Percentiles rank a stretch among this genome's conserved stretches.
phyloP scores from a whole-genome alignment of 2,888 invertebrate genomes.

The Prosopocoilus inquinatus region DNA sequence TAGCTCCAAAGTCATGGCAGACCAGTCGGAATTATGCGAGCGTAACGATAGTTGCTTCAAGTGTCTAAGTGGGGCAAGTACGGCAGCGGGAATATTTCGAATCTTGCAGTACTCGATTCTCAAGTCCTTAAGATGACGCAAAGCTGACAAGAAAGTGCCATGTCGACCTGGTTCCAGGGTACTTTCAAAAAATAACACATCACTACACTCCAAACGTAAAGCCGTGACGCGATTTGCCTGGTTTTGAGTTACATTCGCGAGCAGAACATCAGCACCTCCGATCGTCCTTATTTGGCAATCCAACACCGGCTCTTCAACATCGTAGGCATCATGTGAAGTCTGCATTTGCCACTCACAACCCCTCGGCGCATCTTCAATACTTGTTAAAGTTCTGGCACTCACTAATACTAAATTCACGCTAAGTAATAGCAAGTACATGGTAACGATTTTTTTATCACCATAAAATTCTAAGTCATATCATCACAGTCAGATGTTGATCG shows the following conservation, averaged over 20 bases:
- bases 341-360: slow-evolving; percentile 71
- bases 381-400: slow-evolving; percentile 42
- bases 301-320: slow-evolving; percentile 56
- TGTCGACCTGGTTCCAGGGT: slow-evolving; percentile 57
- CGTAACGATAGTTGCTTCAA: slow-evolving; percentile 66
- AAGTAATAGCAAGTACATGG: slow-evolving; percentile 24
- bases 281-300: slow-evolving; percentile 72
- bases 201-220: slow-evolving; percentile 70
- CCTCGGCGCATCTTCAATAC: slow-evolving; percentile 63
- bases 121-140: slow-evolving; percentile 66
- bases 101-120: slow-evolving; percentile 77
- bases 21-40: slow-evolving; percentile 78
- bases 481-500: background rate
- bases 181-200: slow-evolving; percentile 72
- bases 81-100: slow-evolving; percentile 68
- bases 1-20: slow-evolving; percentile 73
- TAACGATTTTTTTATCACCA: slow-evolving; percentile 6
- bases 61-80: slow-evolving; percentile 65
- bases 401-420: slow-evolving; percentile 25
- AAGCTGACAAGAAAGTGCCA: slow-evolving; percentile 57
- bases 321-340: slow-evolving; percentile 57
- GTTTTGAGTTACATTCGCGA: slow-evolving; percentile 67
- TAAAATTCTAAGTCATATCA: slow-evolving; percentile 5
- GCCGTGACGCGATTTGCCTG: slow-evolving; percentile 69
- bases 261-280: slow-evolving; percentile 65